Conservation (phyloP, 2,797 vertebrate genomes). For the Smutsia gigantea region DNA sequence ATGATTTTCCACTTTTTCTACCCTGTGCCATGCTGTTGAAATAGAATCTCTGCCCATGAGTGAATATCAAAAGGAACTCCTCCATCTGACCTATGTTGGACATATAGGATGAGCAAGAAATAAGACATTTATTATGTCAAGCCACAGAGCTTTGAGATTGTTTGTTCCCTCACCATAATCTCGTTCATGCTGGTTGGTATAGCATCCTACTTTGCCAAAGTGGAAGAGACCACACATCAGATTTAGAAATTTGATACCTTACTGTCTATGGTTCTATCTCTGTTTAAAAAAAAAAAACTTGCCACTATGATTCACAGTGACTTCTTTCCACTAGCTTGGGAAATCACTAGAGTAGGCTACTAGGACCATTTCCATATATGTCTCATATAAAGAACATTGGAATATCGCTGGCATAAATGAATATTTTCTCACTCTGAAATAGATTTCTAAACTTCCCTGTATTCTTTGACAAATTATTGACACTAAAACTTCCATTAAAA, state of each 20-base stretch:
- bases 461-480: constrained; percentile 63
- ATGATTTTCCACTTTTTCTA: constrained; percentile 14
- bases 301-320: background rate
- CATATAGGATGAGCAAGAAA: background rate
- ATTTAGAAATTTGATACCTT: constrained; percentile 3
- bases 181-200: background rate
- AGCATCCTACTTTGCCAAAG: background rate
- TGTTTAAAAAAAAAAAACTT: background rate
- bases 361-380: background rate
- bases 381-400: constrained; percentile 21
- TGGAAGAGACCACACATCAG: background rate
- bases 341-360: constrained; percentile 23
- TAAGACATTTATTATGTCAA: background rate
- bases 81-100: background rate
- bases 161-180: background rate
- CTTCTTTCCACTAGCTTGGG: background rate
- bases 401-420: background rate
- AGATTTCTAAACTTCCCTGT: background rate
- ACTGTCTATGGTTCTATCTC: background rate
- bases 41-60: background rate
- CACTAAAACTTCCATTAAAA: constrained; percentile 64
- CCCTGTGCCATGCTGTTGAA: background rate
- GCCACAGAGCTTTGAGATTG: background rate
- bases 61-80: background rate
- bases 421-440: constrained; percentile 48